These are phyloP conservation scores for Falco naumanni DNA, from an alignment of 2,797 vertebrate species.

Conservation along the genomic window DNA sequence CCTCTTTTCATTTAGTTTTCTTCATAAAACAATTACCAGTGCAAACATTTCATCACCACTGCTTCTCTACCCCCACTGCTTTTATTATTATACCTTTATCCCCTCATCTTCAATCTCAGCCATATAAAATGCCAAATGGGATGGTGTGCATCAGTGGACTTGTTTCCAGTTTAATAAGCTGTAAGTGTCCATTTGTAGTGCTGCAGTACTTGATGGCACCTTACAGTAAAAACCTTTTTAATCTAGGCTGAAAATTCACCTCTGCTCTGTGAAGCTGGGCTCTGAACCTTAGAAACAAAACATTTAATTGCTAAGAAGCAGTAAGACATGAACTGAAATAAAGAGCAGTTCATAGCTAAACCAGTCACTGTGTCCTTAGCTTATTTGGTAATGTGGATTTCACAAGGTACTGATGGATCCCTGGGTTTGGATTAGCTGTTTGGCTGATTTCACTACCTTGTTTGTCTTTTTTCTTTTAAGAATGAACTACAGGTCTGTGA, in stretches of 20 bases:
- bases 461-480: neutral
- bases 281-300: conserved; percentile 38
- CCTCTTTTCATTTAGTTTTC: neutral
- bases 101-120: neutral
- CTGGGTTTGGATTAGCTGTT: neutral
- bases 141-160: conserved; percentile 1
- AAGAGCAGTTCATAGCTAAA: neutral
- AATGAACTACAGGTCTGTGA: neutral
- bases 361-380: neutral
- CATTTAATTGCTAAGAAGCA: conserved; percentile 24
- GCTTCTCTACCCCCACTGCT: neutral
- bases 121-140: conserved; percentile 2
- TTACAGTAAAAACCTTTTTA: conserved; percentile 36
- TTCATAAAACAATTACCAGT: conserved; percentile 2
- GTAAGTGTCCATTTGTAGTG: conserved; percentile 34
- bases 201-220: neutral
- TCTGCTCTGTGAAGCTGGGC: conserved; percentile 6
- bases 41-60: neutral
- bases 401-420: neutral
- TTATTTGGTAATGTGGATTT: neutral
- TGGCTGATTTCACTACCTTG: neutral
- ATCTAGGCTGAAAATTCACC: conserved; percentile 14
- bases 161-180: conserved; percentile 47
- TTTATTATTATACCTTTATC: neutral
- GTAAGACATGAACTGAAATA: conserved; percentile 3